Conservation (phyloP, 2,113 vertebrate species). For the Actinemys pallida region DNA sequence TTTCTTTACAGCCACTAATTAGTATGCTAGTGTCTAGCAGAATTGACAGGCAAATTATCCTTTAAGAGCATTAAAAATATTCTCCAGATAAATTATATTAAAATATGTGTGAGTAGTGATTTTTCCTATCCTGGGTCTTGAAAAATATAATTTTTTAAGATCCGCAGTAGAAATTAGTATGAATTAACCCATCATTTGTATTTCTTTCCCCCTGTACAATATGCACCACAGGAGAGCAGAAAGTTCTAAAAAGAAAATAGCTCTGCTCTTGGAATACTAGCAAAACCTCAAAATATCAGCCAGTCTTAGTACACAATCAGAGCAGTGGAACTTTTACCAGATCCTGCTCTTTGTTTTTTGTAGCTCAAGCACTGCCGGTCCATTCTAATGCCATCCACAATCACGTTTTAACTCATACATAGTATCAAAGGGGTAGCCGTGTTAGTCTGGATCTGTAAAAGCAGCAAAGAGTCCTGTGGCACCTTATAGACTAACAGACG, state of each 20-base stretch:
- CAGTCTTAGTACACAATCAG: neutral
- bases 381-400: neutral
- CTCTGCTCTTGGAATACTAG: conserved; percentile 12
- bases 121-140: conserved; percentile 51
- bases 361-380: neutral
- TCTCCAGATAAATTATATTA: conserved; percentile 72
- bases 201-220: neutral
- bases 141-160: conserved; percentile 70
- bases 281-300: conserved; percentile 16
- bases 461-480: too few species aligned
- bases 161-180: conserved; percentile 59
- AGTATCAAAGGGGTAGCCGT: too few species aligned
- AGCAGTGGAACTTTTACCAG: neutral
- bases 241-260: conserved; percentile 52
- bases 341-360: conserved; percentile 31
- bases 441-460: too few species aligned
- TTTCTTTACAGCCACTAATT: conserved; percentile 79
- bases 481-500: too few species aligned
- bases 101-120: conserved; percentile 60
- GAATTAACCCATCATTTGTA: conserved; percentile 52
- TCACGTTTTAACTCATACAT: neutral
- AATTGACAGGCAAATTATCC: conserved; percentile 80
- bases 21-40: conserved; percentile 70
- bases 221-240: conserved; percentile 14
- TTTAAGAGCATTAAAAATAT: conserved; percentile 77